A percentile compares a stretch with the other conserved stretches of the same genome.
phyloP scores from a whole-genome alignment of 1,140 invertebrate species.

The Oryzaephilus surinamensis region DNA sequence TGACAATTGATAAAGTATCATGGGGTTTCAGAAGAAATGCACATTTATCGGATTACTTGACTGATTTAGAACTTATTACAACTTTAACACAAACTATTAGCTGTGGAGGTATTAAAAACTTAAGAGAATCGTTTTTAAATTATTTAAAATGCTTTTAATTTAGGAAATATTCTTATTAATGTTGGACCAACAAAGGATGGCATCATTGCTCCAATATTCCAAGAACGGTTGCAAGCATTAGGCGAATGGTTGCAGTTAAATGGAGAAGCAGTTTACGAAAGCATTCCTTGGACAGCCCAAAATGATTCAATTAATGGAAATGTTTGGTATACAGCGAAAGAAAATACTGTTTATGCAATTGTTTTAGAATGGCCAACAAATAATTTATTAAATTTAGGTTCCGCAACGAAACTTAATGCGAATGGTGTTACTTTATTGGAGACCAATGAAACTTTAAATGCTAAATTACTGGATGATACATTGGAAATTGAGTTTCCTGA shows the following conservation, averaged over 20 bases:
- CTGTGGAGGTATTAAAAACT: slow-evolving; percentile 76
- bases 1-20: slow-evolving; percentile 75
- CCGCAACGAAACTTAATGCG: background rate
- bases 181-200: slow-evolving; percentile 82
- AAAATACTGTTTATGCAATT: slow-evolving; percentile 46
- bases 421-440: background rate
- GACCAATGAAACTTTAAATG: background rate
- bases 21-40: slow-evolving; percentile 79
- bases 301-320: slow-evolving; percentile 68
- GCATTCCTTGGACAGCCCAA: slow-evolving; percentile 63
- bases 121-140: slow-evolving; percentile 13
- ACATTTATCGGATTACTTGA: slow-evolving; percentile 53
- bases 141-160: background rate
- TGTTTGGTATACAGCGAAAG: slow-evolving; percentile 63
- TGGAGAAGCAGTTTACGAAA: slow-evolving; percentile 77
- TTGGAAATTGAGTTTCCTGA: slow-evolving; percentile 9
- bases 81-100: slow-evolving; percentile 68
- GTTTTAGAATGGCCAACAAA: slow-evolving; percentile 53
- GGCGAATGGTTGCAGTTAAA: slow-evolving; percentile 71
- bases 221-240: slow-evolving; percentile 66
- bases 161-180: slow-evolving; percentile 74
- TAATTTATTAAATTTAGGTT: background rate
- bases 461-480: background rate
- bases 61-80: slow-evolving; percentile 57
- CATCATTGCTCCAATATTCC: slow-evolving; percentile 73